A percentile compares a stretch with the other conserved stretches of the same genome.
Evolutionary conservation across 2,888 invertebrate genomes (phyloP).

Genomic region (Caenorhabditis imperialis): DNA sequence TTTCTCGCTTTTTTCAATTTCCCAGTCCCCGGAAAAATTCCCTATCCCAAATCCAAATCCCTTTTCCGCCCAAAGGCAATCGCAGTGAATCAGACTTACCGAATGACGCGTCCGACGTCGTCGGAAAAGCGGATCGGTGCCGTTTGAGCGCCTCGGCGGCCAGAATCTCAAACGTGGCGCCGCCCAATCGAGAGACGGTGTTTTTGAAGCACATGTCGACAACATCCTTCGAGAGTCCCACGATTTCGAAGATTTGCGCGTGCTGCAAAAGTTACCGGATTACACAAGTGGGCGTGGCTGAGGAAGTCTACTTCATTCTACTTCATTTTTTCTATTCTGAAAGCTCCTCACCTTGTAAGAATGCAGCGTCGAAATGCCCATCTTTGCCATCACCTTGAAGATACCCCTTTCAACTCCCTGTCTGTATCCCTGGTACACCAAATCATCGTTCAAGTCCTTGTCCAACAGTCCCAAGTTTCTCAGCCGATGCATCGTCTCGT

Average conservation of each 20-base stretch:
- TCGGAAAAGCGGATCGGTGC: slow-evolving; percentile 75
- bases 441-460: slow-evolving; percentile 81
- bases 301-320: slow-evolving; percentile 12
- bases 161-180: slow-evolving; percentile 86
- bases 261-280: slow-evolving; percentile 81
- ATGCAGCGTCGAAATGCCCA: slow-evolving; percentile 98
- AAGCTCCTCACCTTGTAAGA: slow-evolving; percentile 96
- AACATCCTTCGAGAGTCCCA: slow-evolving; percentile 92
- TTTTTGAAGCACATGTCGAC: slow-evolving; percentile 93
- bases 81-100: slow-evolving; percentile 49
- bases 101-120: slow-evolving; percentile 56
- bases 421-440: slow-evolving; percentile 84
- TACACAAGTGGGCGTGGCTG: not conserved
- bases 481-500: slow-evolving; percentile 90
- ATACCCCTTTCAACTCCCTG: slow-evolving; percentile 92
- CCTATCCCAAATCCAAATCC: too few relatives aligned
- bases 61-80: slow-evolving; percentile 7
- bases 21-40: not conserved
- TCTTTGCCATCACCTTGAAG: slow-evolving; percentile 97
- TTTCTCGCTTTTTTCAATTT: not conserved
- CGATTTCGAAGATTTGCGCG: slow-evolving; percentile 99
- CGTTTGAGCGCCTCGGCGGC: slow-evolving; percentile 76
- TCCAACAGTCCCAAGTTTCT: slow-evolving; percentile 90
- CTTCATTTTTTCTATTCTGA: not conserved
- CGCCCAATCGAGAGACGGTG: slow-evolving; percentile 86